These are phyloP conservation scores for Podotricha telesiphe DNA, from an alignment of 2,888 invertebrate genomes.

Conservation along the genomic window DNA sequence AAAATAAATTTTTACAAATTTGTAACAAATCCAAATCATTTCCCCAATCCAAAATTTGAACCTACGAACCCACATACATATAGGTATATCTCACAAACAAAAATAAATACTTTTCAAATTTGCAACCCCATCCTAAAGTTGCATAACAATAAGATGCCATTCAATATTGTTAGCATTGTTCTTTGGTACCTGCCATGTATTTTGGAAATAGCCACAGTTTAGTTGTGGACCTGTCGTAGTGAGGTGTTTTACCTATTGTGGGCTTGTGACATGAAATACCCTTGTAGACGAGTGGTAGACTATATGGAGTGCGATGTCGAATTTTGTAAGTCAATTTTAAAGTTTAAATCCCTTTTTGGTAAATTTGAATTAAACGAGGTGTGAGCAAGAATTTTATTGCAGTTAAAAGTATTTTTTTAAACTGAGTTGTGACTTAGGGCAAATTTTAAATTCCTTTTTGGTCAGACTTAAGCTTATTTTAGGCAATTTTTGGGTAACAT, in stretches of 20 bases:
- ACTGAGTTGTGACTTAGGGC: no score
- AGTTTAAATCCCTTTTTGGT: not conserved
- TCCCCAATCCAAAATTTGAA: not conserved
- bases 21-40: no score
- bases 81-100: no score
- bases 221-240: constrained; percentile 69
- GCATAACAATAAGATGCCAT: constrained; percentile 41
- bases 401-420: no score
- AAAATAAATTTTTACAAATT: no score
- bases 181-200: constrained; percentile 63
- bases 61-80: not conserved
- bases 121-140: constrained; percentile 38
- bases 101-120: not conserved
- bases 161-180: constrained; percentile 58
- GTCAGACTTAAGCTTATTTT: no score
- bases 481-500: no score
- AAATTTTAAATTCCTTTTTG: no score
- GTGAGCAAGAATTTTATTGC: no score
- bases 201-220: constrained; percentile 80
- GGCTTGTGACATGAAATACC: constrained; percentile 69
- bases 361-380: not conserved
- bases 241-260: no score
- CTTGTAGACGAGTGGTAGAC: constrained; percentile 58
- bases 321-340: constrained; percentile 59
- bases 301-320: constrained; percentile 61